Evolutionary conservation across 2,113 vertebrate species (phyloP).

Genomic region (Tupaia chinensis): DNA sequence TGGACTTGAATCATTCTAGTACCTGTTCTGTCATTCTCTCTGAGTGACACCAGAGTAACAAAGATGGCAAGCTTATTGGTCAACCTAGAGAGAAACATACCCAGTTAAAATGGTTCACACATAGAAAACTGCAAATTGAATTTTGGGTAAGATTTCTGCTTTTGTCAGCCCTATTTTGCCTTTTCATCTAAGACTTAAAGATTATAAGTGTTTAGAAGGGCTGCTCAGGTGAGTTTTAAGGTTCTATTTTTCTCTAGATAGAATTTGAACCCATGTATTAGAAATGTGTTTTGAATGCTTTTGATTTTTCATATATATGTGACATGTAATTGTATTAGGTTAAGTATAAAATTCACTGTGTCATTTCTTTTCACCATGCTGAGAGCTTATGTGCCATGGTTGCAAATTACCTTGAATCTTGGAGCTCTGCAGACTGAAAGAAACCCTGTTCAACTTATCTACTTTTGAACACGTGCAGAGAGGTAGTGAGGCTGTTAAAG

Average conservation of each 20-base stretch:
- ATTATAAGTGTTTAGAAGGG: conserved; percentile 21
- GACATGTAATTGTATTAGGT: conserved; percentile 37
- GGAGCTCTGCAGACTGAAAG: conserved; percentile 12
- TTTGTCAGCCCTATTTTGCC: conserved; percentile 26
- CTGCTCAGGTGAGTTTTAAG: conserved; percentile 22
- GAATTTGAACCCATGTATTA: conserved; percentile 36
- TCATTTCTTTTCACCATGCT: conserved; percentile 38
- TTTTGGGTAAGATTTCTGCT: conserved; percentile 19
- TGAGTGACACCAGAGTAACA: conserved; percentile 24
- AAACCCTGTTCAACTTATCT: not conserved
- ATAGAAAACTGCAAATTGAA: not conserved
- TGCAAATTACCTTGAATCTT: conserved; percentile 4
- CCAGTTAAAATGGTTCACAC: not conserved
- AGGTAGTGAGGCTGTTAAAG: not conserved
- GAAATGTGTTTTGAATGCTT: conserved; percentile 46
- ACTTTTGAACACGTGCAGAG: not conserved
- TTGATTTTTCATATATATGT: conserved; percentile 29
- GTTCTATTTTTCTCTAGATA: conserved; percentile 17
- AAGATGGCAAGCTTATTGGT: not conserved
- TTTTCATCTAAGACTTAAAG: conserved; percentile 35
- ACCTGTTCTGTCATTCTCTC: conserved; percentile 12
- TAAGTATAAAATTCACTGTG: conserved; percentile 36
- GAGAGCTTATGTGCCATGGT: conserved; percentile 3
- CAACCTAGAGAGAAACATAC: not conserved
- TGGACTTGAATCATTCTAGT: conserved; percentile 75